Evolutionary conservation across 2,888 invertebrate genomes (phyloP), one percentile per base, ranked within the genome.

Genomic region (Psylliodes chrysocephalus): DNA sequence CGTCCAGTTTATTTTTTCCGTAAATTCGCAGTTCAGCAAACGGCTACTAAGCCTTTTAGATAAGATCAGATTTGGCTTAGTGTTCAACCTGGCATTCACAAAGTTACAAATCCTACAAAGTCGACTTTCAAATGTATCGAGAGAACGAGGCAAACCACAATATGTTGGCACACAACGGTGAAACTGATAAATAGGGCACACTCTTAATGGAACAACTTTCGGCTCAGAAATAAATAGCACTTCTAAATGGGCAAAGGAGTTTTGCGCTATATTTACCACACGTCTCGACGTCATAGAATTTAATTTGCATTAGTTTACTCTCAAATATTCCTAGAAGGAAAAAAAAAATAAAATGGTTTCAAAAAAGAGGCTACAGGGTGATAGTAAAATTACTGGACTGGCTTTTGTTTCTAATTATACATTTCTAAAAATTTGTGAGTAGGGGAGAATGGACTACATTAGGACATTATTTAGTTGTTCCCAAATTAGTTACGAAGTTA

Each of bases 161-260:
- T 67, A 67, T 49, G 71, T 66, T 63, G 66, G 64, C 65, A 66
- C 66, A 67, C 22, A 22, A 42, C 68, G 63, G 46, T 65, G 70
- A 66, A 67, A 68, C 64, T 72, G 72, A 72, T 72, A 71, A 71
- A 72, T 72, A 64, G 67, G 63, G 28, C 66, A 35, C 59, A 57
- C 55, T 60, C 66, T 68, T 71, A 70, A 72, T 71, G 71, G 70
- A 63, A 64, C 69, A 70, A 70, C 67, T 70, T 70, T 60, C 51
- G 51, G 59, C 59, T 61, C 44, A 65, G 65, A 69, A 67, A 69
- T 67, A 63, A 65, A 69, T 65, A 65, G 67, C 64, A 57, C 19
- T 19, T 17, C 12, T 46, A 33, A 65, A 65, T 44, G 19, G 25
- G 53, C 46, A 49, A 44, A 53, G 52, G 15, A 61, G 54, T 61